These are phyloP conservation scores for Bostrychus sinensis DNA, from an alignment of 2,113 vertebrate species.

Conservation along the genomic window DNA sequence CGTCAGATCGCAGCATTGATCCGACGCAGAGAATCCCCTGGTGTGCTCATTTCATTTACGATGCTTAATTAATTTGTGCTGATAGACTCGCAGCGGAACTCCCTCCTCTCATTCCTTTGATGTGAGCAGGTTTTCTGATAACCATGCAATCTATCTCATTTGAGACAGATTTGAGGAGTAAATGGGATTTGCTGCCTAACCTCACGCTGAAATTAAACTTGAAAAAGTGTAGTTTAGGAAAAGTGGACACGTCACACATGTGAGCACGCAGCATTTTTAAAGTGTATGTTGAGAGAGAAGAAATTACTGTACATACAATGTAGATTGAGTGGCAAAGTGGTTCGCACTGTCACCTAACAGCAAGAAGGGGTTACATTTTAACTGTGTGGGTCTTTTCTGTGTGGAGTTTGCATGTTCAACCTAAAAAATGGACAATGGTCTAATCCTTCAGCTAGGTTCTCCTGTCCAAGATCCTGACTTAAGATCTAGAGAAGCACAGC, in stretches of 20 bases:
- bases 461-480: too few species aligned
- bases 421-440: too few species aligned
- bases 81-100: slow-evolving; percentile 61
- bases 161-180: slow-evolving; percentile 52
- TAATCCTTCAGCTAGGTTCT: too few species aligned
- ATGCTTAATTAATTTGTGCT: slow-evolving; percentile 74
- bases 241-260: neutral
- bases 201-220: slow-evolving; percentile 42
- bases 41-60: slow-evolving; percentile 69
- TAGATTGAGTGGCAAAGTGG: too few species aligned
- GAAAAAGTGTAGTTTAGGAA: neutral
- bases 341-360: too few species aligned
- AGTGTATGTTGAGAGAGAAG: neutral
- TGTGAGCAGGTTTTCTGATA: slow-evolving; percentile 66
- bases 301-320: too few species aligned
- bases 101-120: slow-evolving; percentile 52
- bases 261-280: neutral
- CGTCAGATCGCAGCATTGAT: slow-evolving; percentile 65
- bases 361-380: too few species aligned
- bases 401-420: too few species aligned
- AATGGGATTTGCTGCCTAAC: slow-evolving; percentile 60
- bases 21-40: slow-evolving; percentile 60
- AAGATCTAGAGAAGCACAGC: too few species aligned
- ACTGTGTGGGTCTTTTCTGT: too few species aligned
- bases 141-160: slow-evolving; percentile 66